A percentile compares a stretch with the other conserved stretches of the same genome.
Evolutionary conservation across 2,888 invertebrate species (phyloP).

Genomic region (Beris morrisii): DNA sequence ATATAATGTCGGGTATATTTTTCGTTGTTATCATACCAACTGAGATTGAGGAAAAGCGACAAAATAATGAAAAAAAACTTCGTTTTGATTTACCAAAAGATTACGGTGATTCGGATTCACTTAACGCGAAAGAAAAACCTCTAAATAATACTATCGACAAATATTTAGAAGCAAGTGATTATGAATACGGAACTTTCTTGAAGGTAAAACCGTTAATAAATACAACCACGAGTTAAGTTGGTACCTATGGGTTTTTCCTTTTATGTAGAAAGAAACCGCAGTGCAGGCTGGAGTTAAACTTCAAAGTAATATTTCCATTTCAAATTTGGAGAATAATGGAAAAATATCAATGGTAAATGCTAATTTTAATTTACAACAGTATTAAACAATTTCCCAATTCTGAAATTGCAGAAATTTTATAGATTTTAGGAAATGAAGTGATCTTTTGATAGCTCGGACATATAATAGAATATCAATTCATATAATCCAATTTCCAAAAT

Average conservation of each 20-base stretch:
- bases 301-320: too few relatives aligned
- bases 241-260: constrained; percentile 35
- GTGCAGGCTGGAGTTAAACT: too few relatives aligned
- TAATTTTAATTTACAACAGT: too few relatives aligned
- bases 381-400: too few relatives aligned
- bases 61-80: not conserved
- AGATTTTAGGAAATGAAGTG: too few relatives aligned
- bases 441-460: too few relatives aligned
- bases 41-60: constrained; percentile 56
- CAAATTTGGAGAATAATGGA: too few relatives aligned
- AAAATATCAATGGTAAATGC: too few relatives aligned
- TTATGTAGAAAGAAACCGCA: too few relatives aligned
- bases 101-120: not conserved
- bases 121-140: not conserved
- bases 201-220: constrained; percentile 2
- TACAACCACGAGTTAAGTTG: not conserved
- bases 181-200: not conserved
- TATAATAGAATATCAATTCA: too few relatives aligned
- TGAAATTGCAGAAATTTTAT: too few relatives aligned
- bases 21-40: constrained; percentile 63
- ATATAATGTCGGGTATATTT: constrained; percentile 60
- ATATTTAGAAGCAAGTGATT: not conserved
- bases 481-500: too few relatives aligned
- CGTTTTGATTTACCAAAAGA: constrained; percentile 1
- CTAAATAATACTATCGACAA: not conserved